Percentiles rank a stretch among this genome's conserved stretches.
These are phyloP conservation scores for Eudasyphora cyanicolor DNA, from an alignment of 2,888 invertebrate species.

Conservation along the genomic window DNA sequence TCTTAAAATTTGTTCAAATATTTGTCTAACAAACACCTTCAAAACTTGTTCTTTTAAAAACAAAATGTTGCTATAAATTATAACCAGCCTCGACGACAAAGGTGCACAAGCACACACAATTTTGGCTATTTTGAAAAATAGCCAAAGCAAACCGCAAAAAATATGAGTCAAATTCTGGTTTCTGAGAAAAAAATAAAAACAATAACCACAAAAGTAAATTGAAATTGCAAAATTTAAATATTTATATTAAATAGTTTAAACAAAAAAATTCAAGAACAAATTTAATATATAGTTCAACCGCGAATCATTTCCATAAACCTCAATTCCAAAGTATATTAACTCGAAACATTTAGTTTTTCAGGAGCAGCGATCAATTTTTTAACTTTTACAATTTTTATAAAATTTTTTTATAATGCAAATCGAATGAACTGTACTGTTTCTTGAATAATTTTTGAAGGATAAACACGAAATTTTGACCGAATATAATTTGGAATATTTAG, in stretches of 20 bases:
- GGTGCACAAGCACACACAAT: neutral
- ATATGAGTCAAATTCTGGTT: constrained; percentile 55
- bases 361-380: too few species aligned
- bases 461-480: too few species aligned
- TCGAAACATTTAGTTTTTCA: too few species aligned
- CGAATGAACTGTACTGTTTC: too few species aligned
- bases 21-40: constrained; percentile 38
- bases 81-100: neutral
- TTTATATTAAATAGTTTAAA: neutral
- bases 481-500: too few species aligned
- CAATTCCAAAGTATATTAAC: too few species aligned
- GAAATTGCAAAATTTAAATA: too few species aligned
- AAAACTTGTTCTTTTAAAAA: constrained; percentile 55
- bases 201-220: too few species aligned
- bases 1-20: neutral
- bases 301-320: neutral
- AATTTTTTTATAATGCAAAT: too few species aligned
- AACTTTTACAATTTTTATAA: too few species aligned
- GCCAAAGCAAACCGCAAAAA: neutral
- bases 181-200: neutral
- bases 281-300: neutral
- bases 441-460: too few species aligned
- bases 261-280: neutral
- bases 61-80: constrained; percentile 46
- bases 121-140: neutral